phyloP scores from a whole-genome alignment of 1,140 invertebrate species.

The Limonius californicus region DNA sequence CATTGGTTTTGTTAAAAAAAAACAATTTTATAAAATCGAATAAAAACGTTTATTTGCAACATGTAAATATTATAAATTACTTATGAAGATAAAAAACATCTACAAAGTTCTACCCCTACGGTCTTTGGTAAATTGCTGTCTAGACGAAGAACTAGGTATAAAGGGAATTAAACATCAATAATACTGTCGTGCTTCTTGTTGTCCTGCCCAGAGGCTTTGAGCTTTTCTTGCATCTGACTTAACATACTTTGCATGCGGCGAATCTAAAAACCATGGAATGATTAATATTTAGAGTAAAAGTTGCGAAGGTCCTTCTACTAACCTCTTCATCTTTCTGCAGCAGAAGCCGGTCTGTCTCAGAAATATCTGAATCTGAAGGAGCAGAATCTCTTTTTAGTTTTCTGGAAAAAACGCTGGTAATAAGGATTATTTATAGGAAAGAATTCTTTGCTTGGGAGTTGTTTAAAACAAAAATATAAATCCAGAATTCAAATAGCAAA shows the following conservation, averaged over 20 bases:
- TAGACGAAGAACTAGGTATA: neutral
- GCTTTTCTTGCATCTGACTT: conserved; percentile 93
- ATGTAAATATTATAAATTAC: neutral
- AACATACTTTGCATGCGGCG: conserved; percentile 95
- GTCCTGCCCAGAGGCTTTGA: conserved; percentile 73
- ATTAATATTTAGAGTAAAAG: conserved; percentile 3
- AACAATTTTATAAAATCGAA: no score
- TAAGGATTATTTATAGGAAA: no score
- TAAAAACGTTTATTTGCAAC: neutral
- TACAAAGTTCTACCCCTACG: neutral
- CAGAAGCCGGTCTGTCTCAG: conserved; percentile 80
- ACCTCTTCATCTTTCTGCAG: conserved; percentile 93
- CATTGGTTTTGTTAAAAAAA: no score
- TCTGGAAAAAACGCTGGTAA: conserved; percentile 51
- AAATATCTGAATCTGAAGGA: conserved; percentile 70
- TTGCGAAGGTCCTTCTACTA: conserved; percentile 34
- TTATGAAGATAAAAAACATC: neutral
- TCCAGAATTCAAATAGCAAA: no score
- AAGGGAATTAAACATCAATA: conserved; percentile 50
- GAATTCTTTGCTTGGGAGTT: no score
- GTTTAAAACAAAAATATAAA: no score
- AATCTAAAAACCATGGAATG: conserved; percentile 67
- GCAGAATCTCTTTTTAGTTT: conserved; percentile 80
- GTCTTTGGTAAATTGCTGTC: neutral
- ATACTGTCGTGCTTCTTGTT: conserved; percentile 74